Evolutionary conservation across 2,888 invertebrate species (phyloP), one percentile per base, ranked within the genome.

Genomic region (Macroteleia sp.): DNA sequence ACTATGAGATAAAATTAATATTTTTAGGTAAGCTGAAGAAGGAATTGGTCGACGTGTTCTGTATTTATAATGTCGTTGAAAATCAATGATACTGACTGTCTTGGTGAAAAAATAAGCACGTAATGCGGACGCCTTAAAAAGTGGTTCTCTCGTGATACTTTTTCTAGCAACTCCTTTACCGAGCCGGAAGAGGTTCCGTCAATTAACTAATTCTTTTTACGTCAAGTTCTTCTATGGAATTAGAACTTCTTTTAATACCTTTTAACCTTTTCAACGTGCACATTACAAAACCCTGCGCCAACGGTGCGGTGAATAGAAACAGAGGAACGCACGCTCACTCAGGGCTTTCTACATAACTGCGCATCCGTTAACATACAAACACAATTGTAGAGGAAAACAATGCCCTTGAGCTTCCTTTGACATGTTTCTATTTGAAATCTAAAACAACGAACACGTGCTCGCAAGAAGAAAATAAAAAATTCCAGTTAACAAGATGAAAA

Each of bases 121-220:
- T 54, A 46, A 54, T 36, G 46, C 22, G 52, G 28, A 19, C 30
- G 20, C 2, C 36, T 6, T 5, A 62, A 54, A 62, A 46, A 54
- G 46, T 28, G 34, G 75, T 77, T 77, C 77, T 80, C 75, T 54
- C 52, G 42, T 70, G 28, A 54, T 67, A 54, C 46, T 54, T 54
- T 64, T 66, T 50, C 3, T 28, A 17, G 2, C 9, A 25, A 22
- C 52, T 57, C 32, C 48, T 36, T 56, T 28, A 48, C 28, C 56
- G 14, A 16, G 14, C 54, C 71, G 56, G 52, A 78, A 79, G 81
- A 83, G 80, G 81, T 83, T 78, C 77, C 82, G 82, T 84, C 89
- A 88, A 87, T 89, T 88, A 89, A 85, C 83, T 87, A 86, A 88
- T 89, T 89, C 83, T 83, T 86, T 83, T 81, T 78, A 80, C 80